phyloP scores from a whole-genome alignment of 2,797 vertebrate genomes.

The Channa striata region DNA sequence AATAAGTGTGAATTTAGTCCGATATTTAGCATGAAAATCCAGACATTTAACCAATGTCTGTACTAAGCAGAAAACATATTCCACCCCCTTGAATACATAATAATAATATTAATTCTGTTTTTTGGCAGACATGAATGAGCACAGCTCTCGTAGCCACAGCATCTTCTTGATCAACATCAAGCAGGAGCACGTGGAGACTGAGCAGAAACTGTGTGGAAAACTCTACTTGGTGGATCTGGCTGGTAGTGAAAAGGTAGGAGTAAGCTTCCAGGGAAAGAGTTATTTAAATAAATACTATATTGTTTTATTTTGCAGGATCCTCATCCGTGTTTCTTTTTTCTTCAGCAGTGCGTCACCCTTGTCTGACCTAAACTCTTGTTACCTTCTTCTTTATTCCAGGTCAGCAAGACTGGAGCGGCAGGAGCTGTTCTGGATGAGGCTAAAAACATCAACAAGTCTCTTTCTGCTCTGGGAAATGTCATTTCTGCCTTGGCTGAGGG shows the following conservation, averaged over 20 bases:
- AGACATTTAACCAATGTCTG: neutral
- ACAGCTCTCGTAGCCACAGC: conserved; percentile 99
- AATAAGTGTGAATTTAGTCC: neutral
- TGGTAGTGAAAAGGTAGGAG: conserved; percentile 92
- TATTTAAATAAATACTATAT: neutral
- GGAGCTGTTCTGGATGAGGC: conserved; percentile 97
- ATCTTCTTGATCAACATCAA: conserved; percentile 99
- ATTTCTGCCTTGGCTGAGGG: conserved; percentile 98
- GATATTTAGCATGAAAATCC: neutral
- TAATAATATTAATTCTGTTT: conserved; percentile 17
- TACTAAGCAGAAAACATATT: neutral
- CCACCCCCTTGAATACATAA: neutral
- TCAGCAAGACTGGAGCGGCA: conserved; percentile 98
- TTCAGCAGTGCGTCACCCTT: neutral
- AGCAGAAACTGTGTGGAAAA: conserved; percentile 96
- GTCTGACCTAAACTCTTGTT: neutral
- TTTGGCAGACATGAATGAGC: conserved; percentile 92
- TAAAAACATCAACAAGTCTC: conserved; percentile 99
- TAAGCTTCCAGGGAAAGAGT: neutral
- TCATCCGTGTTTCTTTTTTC: neutral
- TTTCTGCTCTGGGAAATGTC: conserved; percentile 97
- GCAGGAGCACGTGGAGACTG: conserved; percentile 96
- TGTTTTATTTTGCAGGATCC: neutral
- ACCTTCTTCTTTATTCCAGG: conserved; percentile 77
- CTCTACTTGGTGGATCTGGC: conserved; percentile 96